Evolutionary conservation across 2,797 vertebrate species (phyloP), one percentile per base, ranked within the genome.

Genomic region (Amblyopsis hoosieri): DNA sequence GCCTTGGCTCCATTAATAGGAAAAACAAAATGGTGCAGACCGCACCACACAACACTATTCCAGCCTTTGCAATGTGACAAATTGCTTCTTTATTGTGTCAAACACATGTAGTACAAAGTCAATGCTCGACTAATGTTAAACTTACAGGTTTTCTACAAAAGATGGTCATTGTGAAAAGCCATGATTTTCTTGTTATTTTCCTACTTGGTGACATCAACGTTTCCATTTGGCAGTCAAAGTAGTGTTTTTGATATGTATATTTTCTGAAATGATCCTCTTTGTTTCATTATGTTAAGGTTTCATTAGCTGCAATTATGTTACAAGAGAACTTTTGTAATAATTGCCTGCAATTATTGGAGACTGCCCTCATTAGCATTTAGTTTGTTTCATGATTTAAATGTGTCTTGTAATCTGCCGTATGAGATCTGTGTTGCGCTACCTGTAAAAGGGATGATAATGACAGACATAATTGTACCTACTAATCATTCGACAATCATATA

Each of bases 271-370:
- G 65, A 85, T 80, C 80, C 58, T 82, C 79, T 80, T 79, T 83
- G 80, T 86, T 64, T 85, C 62, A 68, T 56, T 62, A 76, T 75
- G 66, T 85, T 68, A 33, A 80, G 84, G 82, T 82, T 80, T 89
- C 66, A 86, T 86, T 85, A 87, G 82, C 79, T 76, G 79, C 90
- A 85, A 90, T 91, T 90, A 90, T 54, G 82, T 72, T 66, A 85
- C 76, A 87, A 88, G 84, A 79, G 83, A 90, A 89, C 81, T 84
- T 89, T 82, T 59, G 67, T 66, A 74, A 81, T 91, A 92, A 92
- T 91, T 91, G 85, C 85, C 79, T 54, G 70, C 72, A 91, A 92
- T 93, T 91, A 90, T 80, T 52, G 66, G 79, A 62, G 72, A 76
- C 67, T 33, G 73, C 53, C 0, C 10, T 62, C 62, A 91, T 93